phyloP scores from a whole-genome alignment of 1,140 invertebrate species.

The Euura saliciscinereae region DNA sequence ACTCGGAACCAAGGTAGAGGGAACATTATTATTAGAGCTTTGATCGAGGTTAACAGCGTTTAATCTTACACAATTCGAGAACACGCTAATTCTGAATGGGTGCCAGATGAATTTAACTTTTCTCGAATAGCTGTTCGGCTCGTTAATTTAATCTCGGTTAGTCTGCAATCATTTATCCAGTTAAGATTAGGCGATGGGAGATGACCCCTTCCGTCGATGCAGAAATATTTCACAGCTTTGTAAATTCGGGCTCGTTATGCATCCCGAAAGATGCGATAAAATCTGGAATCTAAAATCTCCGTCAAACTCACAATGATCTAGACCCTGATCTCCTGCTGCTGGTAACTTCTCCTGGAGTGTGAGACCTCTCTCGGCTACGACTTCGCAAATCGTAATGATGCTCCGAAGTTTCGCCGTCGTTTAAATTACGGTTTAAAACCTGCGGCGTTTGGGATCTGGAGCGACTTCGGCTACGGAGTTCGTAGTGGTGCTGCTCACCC shows the following conservation, averaged over 20 bases:
- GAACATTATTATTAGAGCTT: background rate
- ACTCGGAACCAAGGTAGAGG: background rate
- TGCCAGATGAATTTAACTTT: background rate
- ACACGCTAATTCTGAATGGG: background rate
- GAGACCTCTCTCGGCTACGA: slow-evolving; percentile 48
- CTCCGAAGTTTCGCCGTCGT: slow-evolving; percentile 39
- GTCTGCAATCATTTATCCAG: background rate
- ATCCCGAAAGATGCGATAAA: too few species aligned
- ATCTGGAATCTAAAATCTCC: too few species aligned
- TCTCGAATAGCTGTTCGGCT: background rate
- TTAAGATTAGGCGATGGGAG: background rate
- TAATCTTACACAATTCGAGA: slow-evolving; percentile 5
- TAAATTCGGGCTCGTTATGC: too few species aligned
- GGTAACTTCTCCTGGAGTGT: slow-evolving; percentile 47
- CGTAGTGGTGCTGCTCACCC: slow-evolving; percentile 47
- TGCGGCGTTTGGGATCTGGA: slow-evolving; percentile 54
- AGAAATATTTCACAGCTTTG: too few species aligned
- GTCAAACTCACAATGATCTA: slow-evolving; percentile 36
- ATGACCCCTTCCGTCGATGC: background rate
- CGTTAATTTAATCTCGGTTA: background rate
- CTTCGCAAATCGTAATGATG: slow-evolving; percentile 49
- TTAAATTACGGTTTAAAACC: slow-evolving; percentile 29
- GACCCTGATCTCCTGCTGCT: slow-evolving; percentile 42
- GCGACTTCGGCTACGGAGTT: slow-evolving; percentile 51
- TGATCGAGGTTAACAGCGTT: background rate